A percentile compares a stretch with the other conserved stretches of the same genome.
These are phyloP conservation scores for Ibycter americanus DNA, from an alignment of 2,797 vertebrate species.

Conservation along the genomic window DNA sequence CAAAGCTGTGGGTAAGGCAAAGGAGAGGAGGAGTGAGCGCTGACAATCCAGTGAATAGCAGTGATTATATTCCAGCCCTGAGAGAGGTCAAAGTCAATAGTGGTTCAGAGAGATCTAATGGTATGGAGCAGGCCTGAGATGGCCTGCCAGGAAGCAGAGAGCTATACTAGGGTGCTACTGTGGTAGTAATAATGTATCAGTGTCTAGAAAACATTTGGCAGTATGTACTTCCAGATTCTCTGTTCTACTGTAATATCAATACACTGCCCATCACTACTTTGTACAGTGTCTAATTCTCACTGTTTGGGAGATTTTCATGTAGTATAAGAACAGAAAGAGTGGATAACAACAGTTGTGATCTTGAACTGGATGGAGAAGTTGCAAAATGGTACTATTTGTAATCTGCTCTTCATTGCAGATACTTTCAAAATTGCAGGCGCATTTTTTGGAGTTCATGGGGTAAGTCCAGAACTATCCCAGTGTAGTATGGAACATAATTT, in stretches of 20 bases:
- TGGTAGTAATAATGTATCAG: background rate
- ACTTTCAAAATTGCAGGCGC: background rate
- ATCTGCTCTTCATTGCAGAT: background rate
- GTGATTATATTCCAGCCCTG: background rate
- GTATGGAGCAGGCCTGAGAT: background rate
- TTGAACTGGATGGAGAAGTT: background rate
- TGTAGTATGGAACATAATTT: background rate
- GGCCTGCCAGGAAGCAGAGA: background rate
- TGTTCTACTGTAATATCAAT: background rate
- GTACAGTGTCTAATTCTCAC: background rate
- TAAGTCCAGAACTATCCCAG: background rate
- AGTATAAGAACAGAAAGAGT: background rate
- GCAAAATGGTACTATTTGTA: background rate
- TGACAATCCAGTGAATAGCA: background rate
- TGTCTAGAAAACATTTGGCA: background rate
- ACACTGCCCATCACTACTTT: background rate
- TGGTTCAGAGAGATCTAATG: background rate
- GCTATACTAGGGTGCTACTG: background rate
- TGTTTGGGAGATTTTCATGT: background rate
- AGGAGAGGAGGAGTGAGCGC: background rate
- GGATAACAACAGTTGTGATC: background rate
- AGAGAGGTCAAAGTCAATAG: background rate
- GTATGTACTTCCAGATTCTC: background rate
- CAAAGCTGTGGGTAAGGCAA: background rate
- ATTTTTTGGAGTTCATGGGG: background rate